A percentile compares a stretch with the other conserved stretches of the same genome.
Evolutionary conservation across 2,888 invertebrate species (phyloP).

Genomic region (Tupiocoris notatus): DNA sequence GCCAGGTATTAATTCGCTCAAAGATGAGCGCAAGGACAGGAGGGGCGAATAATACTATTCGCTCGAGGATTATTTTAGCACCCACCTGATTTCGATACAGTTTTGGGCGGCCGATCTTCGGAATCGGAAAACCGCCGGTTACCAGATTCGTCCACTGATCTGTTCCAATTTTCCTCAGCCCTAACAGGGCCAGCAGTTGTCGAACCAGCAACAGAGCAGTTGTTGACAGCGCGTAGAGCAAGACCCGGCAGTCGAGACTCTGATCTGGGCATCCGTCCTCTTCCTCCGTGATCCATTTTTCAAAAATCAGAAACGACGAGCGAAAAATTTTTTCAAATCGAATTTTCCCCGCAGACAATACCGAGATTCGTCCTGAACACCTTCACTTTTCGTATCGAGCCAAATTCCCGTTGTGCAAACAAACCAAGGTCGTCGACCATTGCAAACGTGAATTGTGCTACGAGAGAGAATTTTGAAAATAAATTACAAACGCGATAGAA

Average conservation of each 20-base stretch:
- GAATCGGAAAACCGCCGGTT: constrained; percentile 51
- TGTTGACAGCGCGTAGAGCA: constrained; percentile 46
- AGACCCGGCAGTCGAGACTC: constrained; percentile 47
- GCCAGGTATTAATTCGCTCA: no score
- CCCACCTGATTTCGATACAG: constrained; percentile 46
- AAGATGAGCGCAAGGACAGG: no score
- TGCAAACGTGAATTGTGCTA: background rate
- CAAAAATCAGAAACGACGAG: no score
- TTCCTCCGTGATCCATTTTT: constrained; percentile 46
- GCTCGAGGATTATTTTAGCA: no score
- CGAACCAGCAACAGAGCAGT: background rate
- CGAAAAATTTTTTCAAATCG: no score
- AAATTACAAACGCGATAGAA: no score
- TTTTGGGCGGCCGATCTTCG: constrained; percentile 50
- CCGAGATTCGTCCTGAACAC: background rate
- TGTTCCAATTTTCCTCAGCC: constrained; percentile 48
- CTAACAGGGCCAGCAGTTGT: constrained; percentile 9
- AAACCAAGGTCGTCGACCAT: background rate
- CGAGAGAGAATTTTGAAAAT: no score
- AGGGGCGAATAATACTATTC: no score
- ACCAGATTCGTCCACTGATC: constrained; percentile 49
- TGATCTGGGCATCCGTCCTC: constrained; percentile 47
- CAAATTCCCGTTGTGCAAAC: background rate
- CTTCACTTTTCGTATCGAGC: background rate
- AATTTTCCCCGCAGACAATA: no score